Percentiles rank a stretch among this genome's conserved stretches.
These are phyloP conservation scores for Pristionchus exspectatus DNA, from an alignment of 2,888 invertebrate species.

Conservation along the genomic window DNA sequence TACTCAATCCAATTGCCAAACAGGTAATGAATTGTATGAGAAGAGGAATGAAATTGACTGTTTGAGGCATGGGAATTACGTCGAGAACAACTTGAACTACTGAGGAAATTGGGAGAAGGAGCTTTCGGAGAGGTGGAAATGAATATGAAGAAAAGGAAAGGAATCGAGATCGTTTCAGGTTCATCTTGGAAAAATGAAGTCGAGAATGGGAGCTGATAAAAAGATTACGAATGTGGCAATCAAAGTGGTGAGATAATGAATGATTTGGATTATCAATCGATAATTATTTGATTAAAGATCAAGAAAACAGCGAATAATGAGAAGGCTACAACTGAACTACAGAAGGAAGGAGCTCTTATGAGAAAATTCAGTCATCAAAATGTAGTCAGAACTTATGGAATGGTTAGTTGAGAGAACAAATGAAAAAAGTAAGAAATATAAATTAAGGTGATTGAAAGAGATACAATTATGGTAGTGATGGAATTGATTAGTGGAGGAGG, in stretches of 20 bases:
- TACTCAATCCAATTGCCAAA: not conserved
- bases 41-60: too few species aligned
- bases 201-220: not conserved
- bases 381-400: conserved; percentile 4
- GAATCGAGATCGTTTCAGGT: not conserved
- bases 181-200: not conserved
- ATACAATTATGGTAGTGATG: conserved; percentile 43
- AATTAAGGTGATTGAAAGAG: conserved; percentile 32
- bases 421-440: not conserved
- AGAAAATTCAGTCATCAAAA: conserved; percentile 38
- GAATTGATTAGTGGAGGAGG: not conserved
- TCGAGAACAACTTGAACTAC: not conserved
- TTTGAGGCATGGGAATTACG: conserved; percentile 25
- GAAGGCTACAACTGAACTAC: conserved; percentile 16
- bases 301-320: conserved; percentile 5
- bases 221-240: not conserved
- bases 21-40: not conserved
- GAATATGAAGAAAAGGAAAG: not conserved
- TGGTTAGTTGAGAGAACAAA: not conserved
- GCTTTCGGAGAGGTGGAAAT: conserved; percentile 26
- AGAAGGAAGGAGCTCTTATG: conserved; percentile 36
- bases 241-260: not conserved
- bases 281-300: not conserved
- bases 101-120: conserved; percentile 34
- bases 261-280: not conserved